These are phyloP conservation scores for Lophochroa leadbeateri DNA, from an alignment of 2,113 vertebrate genomes.

Conservation along the genomic window DNA sequence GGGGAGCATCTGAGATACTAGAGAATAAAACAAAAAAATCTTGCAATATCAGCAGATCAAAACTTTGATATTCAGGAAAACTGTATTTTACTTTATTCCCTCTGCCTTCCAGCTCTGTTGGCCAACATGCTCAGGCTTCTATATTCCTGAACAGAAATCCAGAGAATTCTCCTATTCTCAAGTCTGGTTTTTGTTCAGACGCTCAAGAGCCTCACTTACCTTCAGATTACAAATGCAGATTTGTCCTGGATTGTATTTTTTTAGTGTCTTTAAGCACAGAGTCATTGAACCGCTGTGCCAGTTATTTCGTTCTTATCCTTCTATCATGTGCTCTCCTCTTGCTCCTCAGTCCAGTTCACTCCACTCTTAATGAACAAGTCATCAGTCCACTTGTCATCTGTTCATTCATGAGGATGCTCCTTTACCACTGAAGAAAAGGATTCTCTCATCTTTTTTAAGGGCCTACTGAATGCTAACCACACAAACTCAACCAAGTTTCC, in stretches of 20 bases:
- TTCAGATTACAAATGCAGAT: neutral
- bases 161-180: neutral
- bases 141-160: neutral
- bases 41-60: neutral
- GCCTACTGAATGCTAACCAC: neutral
- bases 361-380: neutral
- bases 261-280: neutral
- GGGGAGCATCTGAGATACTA: neutral
- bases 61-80: conserved; percentile 5
- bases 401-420: neutral
- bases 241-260: neutral
- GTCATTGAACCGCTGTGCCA: neutral
- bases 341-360: neutral
- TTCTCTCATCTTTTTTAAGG: neutral
- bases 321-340: neutral
- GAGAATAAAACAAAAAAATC: neutral
- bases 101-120: neutral
- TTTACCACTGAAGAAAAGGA: neutral
- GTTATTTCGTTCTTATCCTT: neutral
- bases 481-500: neutral
- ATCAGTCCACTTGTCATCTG: neutral
- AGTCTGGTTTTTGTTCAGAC: neutral
- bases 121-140: neutral
- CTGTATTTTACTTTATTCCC: neutral
- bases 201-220: neutral